Conservation (phyloP, 1,140 invertebrate species). For the Aphis craccivora region DNA sequence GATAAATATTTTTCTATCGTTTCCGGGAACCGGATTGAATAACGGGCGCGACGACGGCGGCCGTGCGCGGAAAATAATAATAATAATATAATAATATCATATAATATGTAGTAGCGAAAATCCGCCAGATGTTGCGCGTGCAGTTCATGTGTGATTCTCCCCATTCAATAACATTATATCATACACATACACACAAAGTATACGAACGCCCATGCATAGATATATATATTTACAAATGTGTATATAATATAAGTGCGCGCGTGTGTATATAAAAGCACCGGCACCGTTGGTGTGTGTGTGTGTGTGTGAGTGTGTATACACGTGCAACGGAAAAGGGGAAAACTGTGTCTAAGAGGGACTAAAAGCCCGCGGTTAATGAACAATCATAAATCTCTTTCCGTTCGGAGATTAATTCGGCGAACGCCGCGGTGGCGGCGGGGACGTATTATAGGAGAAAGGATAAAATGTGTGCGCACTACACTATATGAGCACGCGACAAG, state of each 20-base stretch:
- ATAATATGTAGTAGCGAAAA: slow-evolving; percentile 47
- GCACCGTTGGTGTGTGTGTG: neutral
- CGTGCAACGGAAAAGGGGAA: slow-evolving; percentile 54
- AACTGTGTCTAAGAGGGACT: slow-evolving; percentile 51
- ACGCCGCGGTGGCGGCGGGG: neutral
- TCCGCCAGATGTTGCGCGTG: slow-evolving; percentile 50
- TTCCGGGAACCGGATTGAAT: slow-evolving; percentile 42
- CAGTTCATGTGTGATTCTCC: slow-evolving; percentile 46
- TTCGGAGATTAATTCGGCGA: slow-evolving; percentile 51
- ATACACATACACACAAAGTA: slow-evolving; percentile 2
- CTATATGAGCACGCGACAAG: neutral
- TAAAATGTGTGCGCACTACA: slow-evolving; percentile 23
- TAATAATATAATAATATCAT: slow-evolving; percentile 28
- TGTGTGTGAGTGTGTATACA: neutral
- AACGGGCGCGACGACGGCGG: slow-evolving; percentile 1
- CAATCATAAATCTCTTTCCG: slow-evolving; percentile 58
- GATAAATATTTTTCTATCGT: slow-evolving; percentile 51
- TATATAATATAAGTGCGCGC: slow-evolving; percentile 20
- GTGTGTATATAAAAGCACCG: slow-evolving; percentile 15
- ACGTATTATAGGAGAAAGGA: slow-evolving; percentile 45
- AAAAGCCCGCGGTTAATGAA: slow-evolving; percentile 57
- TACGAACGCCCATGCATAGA: neutral
- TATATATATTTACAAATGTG: neutral
- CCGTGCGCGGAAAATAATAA: slow-evolving; percentile 32
- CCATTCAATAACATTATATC: slow-evolving; percentile 57